These are phyloP conservation scores for Podarcis lilfordi DNA, from an alignment of 2,797 vertebrate genomes.

Conservation along the genomic window DNA sequence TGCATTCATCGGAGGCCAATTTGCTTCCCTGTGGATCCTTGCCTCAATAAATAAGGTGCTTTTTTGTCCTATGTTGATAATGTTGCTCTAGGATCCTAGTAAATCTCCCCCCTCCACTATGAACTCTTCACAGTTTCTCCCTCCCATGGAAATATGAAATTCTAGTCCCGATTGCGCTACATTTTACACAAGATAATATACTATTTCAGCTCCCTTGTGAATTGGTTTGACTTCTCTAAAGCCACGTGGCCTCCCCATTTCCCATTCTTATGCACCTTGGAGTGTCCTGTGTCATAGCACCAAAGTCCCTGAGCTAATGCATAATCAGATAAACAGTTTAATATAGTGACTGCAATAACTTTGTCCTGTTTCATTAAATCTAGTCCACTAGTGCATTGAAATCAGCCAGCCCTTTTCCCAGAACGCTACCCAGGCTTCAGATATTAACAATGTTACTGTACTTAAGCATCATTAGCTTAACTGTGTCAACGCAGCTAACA, in stretches of 20 bases:
- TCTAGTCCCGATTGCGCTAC: not conserved
- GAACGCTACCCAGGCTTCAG: not conserved
- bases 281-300: not conserved
- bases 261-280: too few species aligned
- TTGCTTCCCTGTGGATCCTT: not conserved
- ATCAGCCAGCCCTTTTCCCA: not conserved
- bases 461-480: constrained; percentile 50
- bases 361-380: not conserved
- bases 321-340: constrained; percentile 20
- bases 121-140: not conserved
- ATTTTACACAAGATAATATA: not conserved
- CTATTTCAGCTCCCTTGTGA: not conserved
- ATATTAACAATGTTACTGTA: constrained; percentile 23
- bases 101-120: not conserved
- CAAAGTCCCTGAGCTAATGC: not conserved
- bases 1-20: too few species aligned
- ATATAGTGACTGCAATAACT: not conserved
- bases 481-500: constrained; percentile 33
- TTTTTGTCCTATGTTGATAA: not conserved
- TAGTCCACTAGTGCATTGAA: not conserved
- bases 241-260: not conserved
- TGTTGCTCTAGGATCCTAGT: not conserved
- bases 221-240: not conserved
- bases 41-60: not conserved
- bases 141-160: not conserved